Evolutionary conservation across 2,888 invertebrate genomes (phyloP), one percentile per base, ranked within the genome.

Genomic region (Pycnomerus fuliginosus): DNA sequence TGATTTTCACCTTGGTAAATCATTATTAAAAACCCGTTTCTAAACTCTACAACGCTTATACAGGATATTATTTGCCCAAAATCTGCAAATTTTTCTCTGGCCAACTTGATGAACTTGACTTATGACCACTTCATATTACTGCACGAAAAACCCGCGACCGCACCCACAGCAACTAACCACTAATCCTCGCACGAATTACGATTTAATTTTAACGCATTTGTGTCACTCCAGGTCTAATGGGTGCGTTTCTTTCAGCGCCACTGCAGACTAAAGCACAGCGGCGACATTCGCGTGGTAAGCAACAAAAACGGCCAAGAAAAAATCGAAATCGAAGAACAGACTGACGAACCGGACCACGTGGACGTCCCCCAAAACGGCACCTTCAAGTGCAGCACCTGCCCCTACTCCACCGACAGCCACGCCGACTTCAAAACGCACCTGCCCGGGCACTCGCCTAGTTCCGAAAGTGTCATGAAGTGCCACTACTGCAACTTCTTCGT

Each of bases 401-500:
- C 90, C 1, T 90, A 80, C 67, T 79, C 77, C 48, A 78, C 79
- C 22, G 74, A 77, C 49, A 78, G 81, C 58, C 76, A 79, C 42
- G 74, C 76, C 31, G 73, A 76, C 33, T 76, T 87, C 48, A 75
- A 81, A 25, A 72, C 75, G 14, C 88, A 90, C 67, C 72, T 82
- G 54, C 79, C 81, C 46, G 83, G 85, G 56, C 90, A 91, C 68
- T 78, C 80, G 34, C 80, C 84, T 0, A 78, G 80, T 39, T 72
- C 81, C 0, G 82, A 82, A 42, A 84, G 84, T 28, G 80, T 84
- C 55, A 84, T 84, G 65, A 88, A 87, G 68, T 93, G 92, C 68
- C 83, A 81, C 58, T 83, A 83, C 61, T 93, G 92, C 65, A 84
- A 87, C 0, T 92, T 80, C 71, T 89, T 84, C 67, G 89, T 87